Evolutionary conservation across 2,113 vertebrate species (phyloP), one percentile per base, ranked within the genome.

Genomic region (Colinus virginianus): DNA sequence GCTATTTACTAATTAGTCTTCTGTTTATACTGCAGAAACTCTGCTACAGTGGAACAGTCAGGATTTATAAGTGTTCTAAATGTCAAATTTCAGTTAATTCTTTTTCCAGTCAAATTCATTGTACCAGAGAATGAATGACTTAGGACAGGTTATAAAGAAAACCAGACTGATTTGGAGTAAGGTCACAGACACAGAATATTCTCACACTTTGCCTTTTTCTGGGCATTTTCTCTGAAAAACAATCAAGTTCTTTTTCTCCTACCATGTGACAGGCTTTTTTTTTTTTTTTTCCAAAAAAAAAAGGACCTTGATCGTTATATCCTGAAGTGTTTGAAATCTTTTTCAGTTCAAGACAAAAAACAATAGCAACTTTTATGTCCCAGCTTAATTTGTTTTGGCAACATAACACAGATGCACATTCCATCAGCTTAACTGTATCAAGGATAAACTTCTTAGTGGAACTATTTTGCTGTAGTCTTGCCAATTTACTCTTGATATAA

Each of bases 341-440:
- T 77, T 79, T 5, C 55, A 45, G 48, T 15, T 61, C 25, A 32
- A 61, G 42, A 13, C 71, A 67, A 45, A 58, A 89, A 75, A 58
- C 43, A 86, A 79, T 26, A 62, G 49, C 55, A 26, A 81, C 49
- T 84, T 93, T 83, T 74, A 42, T 89, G 82, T 34, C 14, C 43
- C 21, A 58, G 25, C 22, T 14, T 72, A 84, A 84, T 90, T 93
- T 94, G n/a, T 93, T 90, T 87, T 89, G 91, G 70, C 8, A 13
- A 38, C 14, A 20, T 21, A 82, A 13, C 15, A 58, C 36, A 90
- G 77, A 74, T 78, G 19, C 53, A 66, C 78, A 86, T 91, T 93
- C 64, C 58, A 84, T 53, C 36, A 82, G 53, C 45, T 91, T 87
- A 86, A 83, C 84, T 63, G 9, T 84, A 75, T 81, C 30, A 79